These are phyloP conservation scores for Oreamnos americanus DNA, from an alignment of 2,113 vertebrate species.

Conservation along the genomic window DNA sequence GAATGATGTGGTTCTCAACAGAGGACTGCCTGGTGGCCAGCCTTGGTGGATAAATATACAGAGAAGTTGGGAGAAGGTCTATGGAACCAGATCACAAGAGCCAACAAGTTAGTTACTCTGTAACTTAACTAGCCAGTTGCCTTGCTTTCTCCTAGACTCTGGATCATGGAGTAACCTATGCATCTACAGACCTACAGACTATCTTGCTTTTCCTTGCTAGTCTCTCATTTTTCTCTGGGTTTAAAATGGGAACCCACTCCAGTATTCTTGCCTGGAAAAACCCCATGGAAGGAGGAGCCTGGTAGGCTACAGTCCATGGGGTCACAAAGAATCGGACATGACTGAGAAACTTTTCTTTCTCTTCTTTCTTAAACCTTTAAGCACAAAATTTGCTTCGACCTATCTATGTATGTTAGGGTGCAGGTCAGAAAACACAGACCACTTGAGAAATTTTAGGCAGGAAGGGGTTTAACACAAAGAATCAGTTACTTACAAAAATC, in stretches of 20 bases:
- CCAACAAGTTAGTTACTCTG: too few relatives aligned
- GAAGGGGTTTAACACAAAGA: background rate
- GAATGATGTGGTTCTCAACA: background rate
- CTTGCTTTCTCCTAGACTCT: background rate
- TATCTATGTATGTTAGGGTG: background rate
- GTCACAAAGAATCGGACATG: background rate
- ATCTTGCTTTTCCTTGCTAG: background rate
- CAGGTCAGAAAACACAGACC: background rate
- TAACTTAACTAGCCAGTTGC: background rate
- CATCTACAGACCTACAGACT: background rate
- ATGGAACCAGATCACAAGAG: background rate
- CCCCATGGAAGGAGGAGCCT: background rate
- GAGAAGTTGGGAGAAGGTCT: background rate
- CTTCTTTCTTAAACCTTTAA: background rate
- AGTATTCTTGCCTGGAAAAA: background rate
- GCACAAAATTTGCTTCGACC: background rate
- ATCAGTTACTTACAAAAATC: background rate
- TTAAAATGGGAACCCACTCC: background rate
- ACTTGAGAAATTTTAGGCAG: background rate
- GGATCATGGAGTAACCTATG: accelerated
- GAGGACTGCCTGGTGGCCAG: background rate
- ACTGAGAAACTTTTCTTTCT: background rate
- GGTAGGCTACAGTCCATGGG: background rate
- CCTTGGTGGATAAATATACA: background rate
- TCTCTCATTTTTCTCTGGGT: background rate